phyloP scores from a whole-genome alignment of 2,888 invertebrate genomes.

The Chaitophorus viminalis region DNA sequence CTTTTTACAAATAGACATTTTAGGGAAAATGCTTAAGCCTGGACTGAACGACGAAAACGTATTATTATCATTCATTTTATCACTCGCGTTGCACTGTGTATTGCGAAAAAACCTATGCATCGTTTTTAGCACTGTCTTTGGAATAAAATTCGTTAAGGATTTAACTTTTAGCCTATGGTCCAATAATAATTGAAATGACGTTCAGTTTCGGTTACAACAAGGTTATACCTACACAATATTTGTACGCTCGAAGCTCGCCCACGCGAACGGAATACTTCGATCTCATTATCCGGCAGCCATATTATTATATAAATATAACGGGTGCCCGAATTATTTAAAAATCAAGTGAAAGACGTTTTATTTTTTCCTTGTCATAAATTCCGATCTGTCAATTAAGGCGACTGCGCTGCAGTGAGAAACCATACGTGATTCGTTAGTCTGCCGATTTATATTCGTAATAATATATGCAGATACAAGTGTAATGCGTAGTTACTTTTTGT shows the following conservation, averaged over 20 bases:
- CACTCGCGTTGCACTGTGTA: too few relatives aligned
- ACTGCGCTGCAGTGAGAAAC: background rate
- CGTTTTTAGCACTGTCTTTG: too few relatives aligned
- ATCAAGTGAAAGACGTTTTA: background rate
- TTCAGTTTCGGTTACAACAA: too few relatives aligned
- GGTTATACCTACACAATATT: too few relatives aligned
- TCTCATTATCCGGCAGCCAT: background rate
- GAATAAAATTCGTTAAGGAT: too few relatives aligned
- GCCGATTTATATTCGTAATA: background rate
- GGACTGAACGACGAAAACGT: too few relatives aligned
- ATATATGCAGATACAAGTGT: background rate
- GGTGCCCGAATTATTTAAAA: background rate
- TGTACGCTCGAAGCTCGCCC: background rate
- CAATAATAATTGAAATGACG: too few relatives aligned
- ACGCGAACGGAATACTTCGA: background rate
- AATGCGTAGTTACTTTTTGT: background rate
- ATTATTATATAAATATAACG: background rate
- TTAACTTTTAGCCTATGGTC: too few relatives aligned
- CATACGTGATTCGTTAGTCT: conserved; percentile 4
- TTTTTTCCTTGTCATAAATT: conserved; percentile 13
- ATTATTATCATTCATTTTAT: too few relatives aligned
- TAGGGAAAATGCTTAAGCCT: too few relatives aligned
- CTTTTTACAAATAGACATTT: too few relatives aligned
- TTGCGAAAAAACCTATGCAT: too few relatives aligned
- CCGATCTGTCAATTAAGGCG: background rate